Evolutionary conservation across 2,113 vertebrate genomes (phyloP).

Genomic region (Glareola pratincola): DNA sequence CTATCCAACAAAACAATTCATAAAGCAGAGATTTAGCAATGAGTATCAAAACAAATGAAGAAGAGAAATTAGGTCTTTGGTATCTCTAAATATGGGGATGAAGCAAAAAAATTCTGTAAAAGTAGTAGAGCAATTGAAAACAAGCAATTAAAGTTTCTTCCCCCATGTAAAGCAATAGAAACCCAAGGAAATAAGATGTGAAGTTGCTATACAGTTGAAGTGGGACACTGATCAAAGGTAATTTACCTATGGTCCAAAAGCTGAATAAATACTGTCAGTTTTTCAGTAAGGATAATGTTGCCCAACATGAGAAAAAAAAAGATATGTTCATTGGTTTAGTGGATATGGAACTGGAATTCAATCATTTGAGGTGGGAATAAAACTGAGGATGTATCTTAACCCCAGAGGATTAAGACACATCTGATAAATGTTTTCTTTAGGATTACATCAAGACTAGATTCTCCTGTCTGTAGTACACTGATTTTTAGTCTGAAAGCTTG

Average conservation of each 20-base stretch:
- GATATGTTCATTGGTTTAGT: rapidly evolving
- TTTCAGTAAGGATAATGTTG: not conserved
- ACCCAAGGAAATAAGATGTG: not conserved
- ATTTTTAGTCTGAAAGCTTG: not conserved
- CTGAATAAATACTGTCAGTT: not conserved
- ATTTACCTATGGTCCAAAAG: not conserved
- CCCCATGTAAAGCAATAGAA: not conserved
- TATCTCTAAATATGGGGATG: not conserved
- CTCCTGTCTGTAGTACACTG: rapidly evolving
- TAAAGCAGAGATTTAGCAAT: not conserved
- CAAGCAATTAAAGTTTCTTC: not conserved
- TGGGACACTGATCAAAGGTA: not conserved
- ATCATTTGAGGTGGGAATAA: not conserved
- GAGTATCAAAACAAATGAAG: not conserved
- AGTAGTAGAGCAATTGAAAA: not conserved
- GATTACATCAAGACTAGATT: rapidly evolving
- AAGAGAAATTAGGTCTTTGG: not conserved
- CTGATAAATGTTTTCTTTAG: not conserved
- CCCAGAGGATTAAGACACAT: too few relatives aligned
- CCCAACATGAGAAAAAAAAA: not conserved
- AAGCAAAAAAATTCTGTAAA: not conserved
- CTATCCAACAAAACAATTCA: not conserved
- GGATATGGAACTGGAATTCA: not conserved
- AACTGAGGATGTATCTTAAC: not conserved
- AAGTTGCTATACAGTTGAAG: not conserved